Evolutionary conservation across 1,140 invertebrate species (phyloP), one percentile per base, ranked within the genome.

Genomic region (Drosophila bocki): DNA sequence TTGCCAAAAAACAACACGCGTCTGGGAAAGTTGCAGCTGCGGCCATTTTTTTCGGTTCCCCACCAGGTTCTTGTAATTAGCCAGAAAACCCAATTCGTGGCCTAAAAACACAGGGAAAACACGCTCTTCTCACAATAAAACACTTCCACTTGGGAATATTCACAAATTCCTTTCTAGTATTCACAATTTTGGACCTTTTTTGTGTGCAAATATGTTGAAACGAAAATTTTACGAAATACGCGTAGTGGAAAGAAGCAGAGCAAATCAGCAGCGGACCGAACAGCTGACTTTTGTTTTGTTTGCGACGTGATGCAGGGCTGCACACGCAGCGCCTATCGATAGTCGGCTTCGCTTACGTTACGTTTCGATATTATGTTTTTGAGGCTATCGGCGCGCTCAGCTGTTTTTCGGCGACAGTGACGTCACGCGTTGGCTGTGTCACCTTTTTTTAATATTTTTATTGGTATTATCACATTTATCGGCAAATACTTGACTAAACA

Each of bases 281-380:
- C 75, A 78, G 75, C 75, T 78, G 75, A 57, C 69, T 77, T 78
- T 78, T 78, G 75, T 78, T 78, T 78, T 65, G 69, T 37, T 62
- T 64, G 42, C 29, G 48, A 75, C 53, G 69, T 35, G 53, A 74
- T 70, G 45, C 50, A 57, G 70, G 48, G 72, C 11, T 75, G 17
- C 13, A n/a, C 6, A 15, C 11, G 6, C 12, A 9, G 13, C 6
- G 29, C 4, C 22, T 58, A 75, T 75, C 54, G 71, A 67, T 56
- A 19, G 9, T 15, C 17, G 7, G 1, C 8, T 17, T 7, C 22
- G 45, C 22, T 9, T 50, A 32, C 29, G 12, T 22, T 39, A 39
- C 19, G 11, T 64, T 60, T 33, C 17, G 54, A 11, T 15, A 1
- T 22, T 53, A 19, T 17, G n/a, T 13, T 22, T 13, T 1, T 33